Base-by-base conservation (phyloP, 2,888 invertebrate species). In the Andrena minutula region DNA sequence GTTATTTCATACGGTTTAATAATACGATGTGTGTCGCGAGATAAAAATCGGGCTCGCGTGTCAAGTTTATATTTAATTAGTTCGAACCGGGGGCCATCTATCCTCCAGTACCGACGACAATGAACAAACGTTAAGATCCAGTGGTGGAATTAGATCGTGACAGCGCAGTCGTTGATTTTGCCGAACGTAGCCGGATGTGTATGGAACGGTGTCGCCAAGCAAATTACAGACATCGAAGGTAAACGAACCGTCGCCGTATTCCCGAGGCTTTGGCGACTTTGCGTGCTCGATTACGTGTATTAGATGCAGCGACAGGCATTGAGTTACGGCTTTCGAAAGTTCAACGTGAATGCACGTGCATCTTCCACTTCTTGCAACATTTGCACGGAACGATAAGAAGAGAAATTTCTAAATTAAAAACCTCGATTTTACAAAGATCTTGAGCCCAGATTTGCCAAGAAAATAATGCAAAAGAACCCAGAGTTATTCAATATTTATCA, bases 121-220 rank as follows among this genome's bases (percentile, higher is more conserved):
- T 26, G 23, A 26, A 56, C 0, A 23, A 10, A 23, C 10, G 56
- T 51, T 26, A 56, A 56, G 56, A 23, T 16, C 41, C 41, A 41
- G 16, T 16, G 41, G 41, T 1, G 16, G 12, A 12, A 41, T 41
- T 41, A 41, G 41, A 41, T 41, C 41, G 41, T 41, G 41, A 41
- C 41, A 41, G 41, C 41, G 41, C 41, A 41, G 41, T 35, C 28
- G 20, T 60, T 23, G 20, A 5, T 65, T 60, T 12, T 26, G 32
- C 16, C 20, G 23, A n/a, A 66, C 8, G 12, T 28, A 65, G 10
- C 10, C 76, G 41, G 64, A 56, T 56, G 71, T 61, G 28, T 79
- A 56, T 35, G 10, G 2, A 56, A 56, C 61, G 4, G n/a, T 56
- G 58, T 70, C 58, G 35, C 47, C 64, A 78, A 70, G 30, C 49